These are phyloP conservation scores for Chaenogobius annularis DNA, from an alignment of 2,113 vertebrate species.

Conservation along the genomic window DNA sequence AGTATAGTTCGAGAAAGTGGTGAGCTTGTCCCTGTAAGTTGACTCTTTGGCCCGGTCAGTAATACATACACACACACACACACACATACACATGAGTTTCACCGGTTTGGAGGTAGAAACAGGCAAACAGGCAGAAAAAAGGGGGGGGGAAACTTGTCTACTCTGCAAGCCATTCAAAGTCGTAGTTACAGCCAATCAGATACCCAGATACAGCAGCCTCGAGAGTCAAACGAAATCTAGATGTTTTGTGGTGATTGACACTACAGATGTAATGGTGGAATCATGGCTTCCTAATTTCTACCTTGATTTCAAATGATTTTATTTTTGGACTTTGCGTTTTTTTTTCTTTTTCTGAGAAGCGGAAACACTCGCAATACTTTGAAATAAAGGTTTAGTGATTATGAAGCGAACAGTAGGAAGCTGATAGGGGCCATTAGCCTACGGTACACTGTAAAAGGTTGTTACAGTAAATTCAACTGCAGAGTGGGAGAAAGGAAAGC, in stretches of 20 bases:
- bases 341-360: constrained; percentile 62
- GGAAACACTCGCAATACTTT: constrained; percentile 66
- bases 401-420: constrained; percentile 77
- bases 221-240: constrained; percentile 63
- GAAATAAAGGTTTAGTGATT: constrained; percentile 78
- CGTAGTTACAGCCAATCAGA: constrained; percentile 78
- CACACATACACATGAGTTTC: constrained; percentile 63
- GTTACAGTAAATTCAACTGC: constrained; percentile 77
- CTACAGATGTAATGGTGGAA: constrained; percentile 63
- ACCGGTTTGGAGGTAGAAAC: constrained; percentile 76
- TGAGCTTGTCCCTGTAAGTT: constrained; percentile 77
- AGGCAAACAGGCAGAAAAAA: constrained; percentile 73
- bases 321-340: constrained; percentile 61
- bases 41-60: constrained; percentile 73
- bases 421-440: constrained; percentile 79
- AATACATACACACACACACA: constrained; percentile 49
- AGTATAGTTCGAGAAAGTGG: constrained; percentile 53
- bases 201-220: constrained; percentile 73
- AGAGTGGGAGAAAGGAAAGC: constrained; percentile 74
- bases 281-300: constrained; percentile 67
- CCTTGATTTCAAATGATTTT: constrained; percentile 69
- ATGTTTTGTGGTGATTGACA: constrained; percentile 59
- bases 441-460: constrained; percentile 73
- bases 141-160: constrained; percentile 60
- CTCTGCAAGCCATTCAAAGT: constrained; percentile 81